Percentiles rank a stretch among this genome's conserved stretches.
Conservation (phyloP, 2,797 vertebrate genomes). For the Hypotaenidia okinawae region DNA sequence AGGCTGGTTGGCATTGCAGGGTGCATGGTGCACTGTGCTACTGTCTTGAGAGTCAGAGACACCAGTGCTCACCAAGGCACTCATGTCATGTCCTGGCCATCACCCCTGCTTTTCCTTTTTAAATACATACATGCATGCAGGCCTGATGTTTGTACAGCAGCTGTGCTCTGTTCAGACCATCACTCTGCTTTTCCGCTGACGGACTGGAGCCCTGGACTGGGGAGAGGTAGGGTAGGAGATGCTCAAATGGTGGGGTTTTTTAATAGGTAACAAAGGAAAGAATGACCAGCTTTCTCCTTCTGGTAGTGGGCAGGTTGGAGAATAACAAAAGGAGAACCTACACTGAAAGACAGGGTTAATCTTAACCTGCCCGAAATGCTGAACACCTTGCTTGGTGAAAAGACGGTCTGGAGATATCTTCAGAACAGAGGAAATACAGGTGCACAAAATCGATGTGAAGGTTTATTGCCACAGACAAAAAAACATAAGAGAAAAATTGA, state of each 20-base stretch:
- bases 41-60: neutral
- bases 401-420: neutral
- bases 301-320: neutral
- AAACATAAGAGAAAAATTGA: neutral
- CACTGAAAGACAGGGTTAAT: neutral
- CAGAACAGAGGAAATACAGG: neutral
- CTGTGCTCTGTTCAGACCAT: neutral
- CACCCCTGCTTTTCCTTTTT: neutral
- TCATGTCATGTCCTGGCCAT: neutral
- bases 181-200: neutral
- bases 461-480: neutral
- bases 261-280: neutral
- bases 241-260: neutral
- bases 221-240: neutral
- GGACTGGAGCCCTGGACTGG: neutral
- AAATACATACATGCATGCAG: fast-evolving
- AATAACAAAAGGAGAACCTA: slow-evolving; percentile 4
- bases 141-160: neutral
- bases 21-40: fast-evolving
- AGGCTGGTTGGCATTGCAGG: neutral
- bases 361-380: neutral
- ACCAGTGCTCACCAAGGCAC: neutral
- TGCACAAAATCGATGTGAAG: neutral
- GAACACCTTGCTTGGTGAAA: neutral
- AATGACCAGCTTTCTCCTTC: neutral